Evolutionary conservation across 2,113 vertebrate species (phyloP), one percentile per base, ranked within the genome.

Genomic region (Periophthalmus modestus): DNA sequence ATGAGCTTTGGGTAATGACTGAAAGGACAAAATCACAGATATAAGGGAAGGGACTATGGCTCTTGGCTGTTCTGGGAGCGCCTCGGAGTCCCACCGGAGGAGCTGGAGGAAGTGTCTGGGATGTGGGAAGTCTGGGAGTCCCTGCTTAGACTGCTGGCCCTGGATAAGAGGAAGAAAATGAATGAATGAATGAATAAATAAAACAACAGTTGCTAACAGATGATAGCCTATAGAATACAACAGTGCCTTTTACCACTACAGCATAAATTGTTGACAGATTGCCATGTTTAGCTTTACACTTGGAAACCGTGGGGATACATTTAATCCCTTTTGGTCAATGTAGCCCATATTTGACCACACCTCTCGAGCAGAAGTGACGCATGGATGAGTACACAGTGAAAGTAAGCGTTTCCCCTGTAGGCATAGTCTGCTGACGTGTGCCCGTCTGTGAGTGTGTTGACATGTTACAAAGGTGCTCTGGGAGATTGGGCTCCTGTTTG

Each of bases 401-500:
- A 43, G 54, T 23, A 4, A 36, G n/a, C 34, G 43, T 66, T 77
- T 71, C 65, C 15, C 36, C 19, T 59, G 57, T 57, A 77, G 77
- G 81, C 66, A 46, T 67, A 67, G 74, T 81, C 47, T 77, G 66
- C 74, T 74, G 73, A 72, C 62, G 68, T 66, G 75, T 78, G 76
- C 66, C 28, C 73, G 74, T 54, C 23, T 66, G 54, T 79, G 74
- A 81, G 87, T 70, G 76, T 81, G 85, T 82, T 84, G 78, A 88
- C 81, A 89, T 79, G 71, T 79, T 79, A 67, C 67, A 63, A 69
- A 78, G 83, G 70, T 85, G 87, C 82, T 73, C 66, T 73, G 71
- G 71, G 47, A 81, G 85, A 81, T 70, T 70, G 66, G 86, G 75
- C 77, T 82, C 47, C 84, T n/a, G 76, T 79, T 88, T 76, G 70